These are phyloP conservation scores for Chaenodraco wilsoni DNA, from an alignment of 2,797 vertebrate genomes.

Conservation along the genomic window DNA sequence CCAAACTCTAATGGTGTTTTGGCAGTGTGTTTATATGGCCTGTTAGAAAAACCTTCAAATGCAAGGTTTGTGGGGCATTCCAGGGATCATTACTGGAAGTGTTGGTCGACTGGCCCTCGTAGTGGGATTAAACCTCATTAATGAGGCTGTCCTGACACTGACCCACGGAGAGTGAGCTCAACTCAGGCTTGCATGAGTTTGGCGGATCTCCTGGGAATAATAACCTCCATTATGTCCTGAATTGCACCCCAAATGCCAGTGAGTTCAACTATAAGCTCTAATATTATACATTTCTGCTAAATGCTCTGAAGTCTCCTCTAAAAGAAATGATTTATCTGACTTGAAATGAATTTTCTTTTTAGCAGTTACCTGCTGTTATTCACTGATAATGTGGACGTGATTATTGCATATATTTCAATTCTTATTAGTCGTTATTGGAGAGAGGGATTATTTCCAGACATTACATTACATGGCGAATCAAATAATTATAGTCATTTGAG, in stretches of 20 bases:
- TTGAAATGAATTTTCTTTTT: slow-evolving; percentile 34
- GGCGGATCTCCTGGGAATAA: slow-evolving; percentile 54
- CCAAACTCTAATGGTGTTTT: slow-evolving; percentile 71
- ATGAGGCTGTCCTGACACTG: slow-evolving; percentile 64
- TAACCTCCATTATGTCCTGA: slow-evolving; percentile 68
- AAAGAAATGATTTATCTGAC: slow-evolving; percentile 39
- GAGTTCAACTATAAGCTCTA: slow-evolving; percentile 44
- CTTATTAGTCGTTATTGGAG: slow-evolving; percentile 42
- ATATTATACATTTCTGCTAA: slow-evolving; percentile 33
- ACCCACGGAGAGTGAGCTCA: slow-evolving; percentile 55
- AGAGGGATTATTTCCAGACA: slow-evolving; percentile 48
- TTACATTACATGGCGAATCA: slow-evolving; percentile 50
- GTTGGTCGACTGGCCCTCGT: slow-evolving; percentile 63
- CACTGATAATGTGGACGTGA: slow-evolving; percentile 46
- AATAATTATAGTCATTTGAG: slow-evolving; percentile 52
- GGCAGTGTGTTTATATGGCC: slow-evolving; percentile 66
- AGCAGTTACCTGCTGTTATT: slow-evolving; percentile 59
- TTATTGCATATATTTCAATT: slow-evolving; percentile 51
- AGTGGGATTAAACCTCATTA: slow-evolving; percentile 59
- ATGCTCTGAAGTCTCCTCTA: slow-evolving; percentile 20
- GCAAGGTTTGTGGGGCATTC: slow-evolving; percentile 41
- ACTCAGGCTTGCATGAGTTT: slow-evolving; percentile 42
- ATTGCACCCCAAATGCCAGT: slow-evolving; percentile 51
- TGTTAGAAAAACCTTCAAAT: slow-evolving; percentile 62
- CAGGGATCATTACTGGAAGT: slow-evolving; percentile 68